Base-by-base conservation (phyloP, 1,140 invertebrate genomes). In the Helicoverpa armigera region DNA sequence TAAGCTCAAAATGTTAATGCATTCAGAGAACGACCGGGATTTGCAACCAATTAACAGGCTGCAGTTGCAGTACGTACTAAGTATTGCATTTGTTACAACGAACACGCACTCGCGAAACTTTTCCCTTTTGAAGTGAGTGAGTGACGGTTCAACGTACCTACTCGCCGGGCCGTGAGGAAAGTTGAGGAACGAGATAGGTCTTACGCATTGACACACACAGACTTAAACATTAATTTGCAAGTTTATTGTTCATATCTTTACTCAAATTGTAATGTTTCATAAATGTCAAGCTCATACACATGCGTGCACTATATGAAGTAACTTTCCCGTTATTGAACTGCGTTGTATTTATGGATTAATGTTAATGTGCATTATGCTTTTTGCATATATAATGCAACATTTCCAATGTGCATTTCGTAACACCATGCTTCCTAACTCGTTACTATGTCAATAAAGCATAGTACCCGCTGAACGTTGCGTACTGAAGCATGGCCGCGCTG, bases 101-200 rank as follows among this genome's bases (percentile, higher is more conserved):
- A 73, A 72, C 60, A 79, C 77, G 35, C 70, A 81, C 63, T 58
- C 54, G 63, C 48, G 73, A 72, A 77, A 78, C 56, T 88, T 91
- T 91, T 90, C 88, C 86, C 84, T 87, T 89, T 86, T 84, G 84
- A 87, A 86, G 79, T 78, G 70, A 83, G 72, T 78, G 70, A 83
- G 74, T 77, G 75, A 67, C 58, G 82, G 89, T 88, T 88, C 87
- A 88, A 89, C 83, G 87, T 83, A 85, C 80, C 80, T 76, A 67
- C 43, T 18, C 48, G 75, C 69, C 65, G 75, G 43, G 54, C 69
- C 65, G 75, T 51, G 54, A 90, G 85, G 89, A 92, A 91, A 91
- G 91, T 91, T 84, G 83, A 86, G 60, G 65, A 78, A 83, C 82
- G 58, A 86, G 85, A 89, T 86, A 77, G 75, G 50, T 63, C 61